These are phyloP conservation scores for Apis dorsata DNA, from an alignment of 1,140 invertebrate genomes.

Conservation along the genomic window DNA sequence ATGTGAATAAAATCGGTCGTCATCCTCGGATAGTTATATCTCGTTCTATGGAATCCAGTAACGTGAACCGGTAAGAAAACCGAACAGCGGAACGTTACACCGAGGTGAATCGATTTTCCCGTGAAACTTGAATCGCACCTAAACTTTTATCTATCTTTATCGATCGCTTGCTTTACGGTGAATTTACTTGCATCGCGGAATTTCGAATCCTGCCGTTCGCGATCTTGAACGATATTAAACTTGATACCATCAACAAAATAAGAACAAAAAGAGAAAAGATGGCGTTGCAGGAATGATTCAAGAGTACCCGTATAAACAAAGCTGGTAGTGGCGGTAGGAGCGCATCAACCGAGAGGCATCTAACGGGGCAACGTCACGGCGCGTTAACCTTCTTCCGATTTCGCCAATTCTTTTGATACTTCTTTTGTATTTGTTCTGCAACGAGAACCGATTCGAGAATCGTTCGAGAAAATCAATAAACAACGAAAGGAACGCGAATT, in stretches of 20 bases:
- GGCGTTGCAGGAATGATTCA: neutral
- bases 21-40: neutral
- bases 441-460: neutral
- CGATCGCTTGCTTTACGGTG: too few relatives aligned
- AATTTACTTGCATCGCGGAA: neutral
- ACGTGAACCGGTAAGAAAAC: neutral
- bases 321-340: constrained; percentile 22
- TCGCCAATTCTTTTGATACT: constrained; percentile 22
- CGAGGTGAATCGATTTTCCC: constrained; percentile 24
- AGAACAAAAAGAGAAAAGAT: neutral
- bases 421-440: neutral
- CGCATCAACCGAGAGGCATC: constrained; percentile 34
- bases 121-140: neutral
- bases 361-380: constrained; percentile 67
- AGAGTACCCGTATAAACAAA: constrained; percentile 17
- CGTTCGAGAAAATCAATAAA: neutral
- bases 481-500: neutral
- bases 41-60: neutral
- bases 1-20: neutral
- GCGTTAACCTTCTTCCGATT: constrained; percentile 62
- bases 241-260: neutral
- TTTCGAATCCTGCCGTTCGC: too few relatives aligned
- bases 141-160: neutral
- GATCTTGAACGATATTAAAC: neutral
- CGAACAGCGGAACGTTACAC: neutral